Evolutionary conservation across 1,140 invertebrate species (phyloP).

Genomic region (Araneus ventricosus): DNA sequence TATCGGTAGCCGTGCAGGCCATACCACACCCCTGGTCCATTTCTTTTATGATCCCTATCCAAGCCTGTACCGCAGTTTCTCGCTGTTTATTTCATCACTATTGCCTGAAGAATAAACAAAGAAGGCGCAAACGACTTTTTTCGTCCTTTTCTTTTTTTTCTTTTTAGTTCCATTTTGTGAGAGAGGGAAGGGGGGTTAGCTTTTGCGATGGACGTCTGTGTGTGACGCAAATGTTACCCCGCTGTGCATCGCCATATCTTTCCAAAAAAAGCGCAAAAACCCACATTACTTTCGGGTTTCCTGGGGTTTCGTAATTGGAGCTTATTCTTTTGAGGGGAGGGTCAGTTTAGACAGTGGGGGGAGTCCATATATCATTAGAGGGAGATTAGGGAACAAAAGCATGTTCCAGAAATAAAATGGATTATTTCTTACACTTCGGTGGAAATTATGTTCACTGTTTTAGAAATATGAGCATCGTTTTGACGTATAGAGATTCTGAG

Average conservation of each 20-base stretch:
- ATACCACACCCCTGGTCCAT: conserved; percentile 14
- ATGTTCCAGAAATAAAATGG: not conserved
- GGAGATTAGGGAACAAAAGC: not conserved
- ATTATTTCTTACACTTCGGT: not conserved
- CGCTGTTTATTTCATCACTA: conserved; percentile 53
- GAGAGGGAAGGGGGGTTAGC: not conserved
- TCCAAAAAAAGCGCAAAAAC: not conserved
- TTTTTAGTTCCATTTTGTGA: not conserved
- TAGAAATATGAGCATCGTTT: too few relatives aligned
- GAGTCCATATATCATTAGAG: not conserved
- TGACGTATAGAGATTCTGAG: too few relatives aligned
- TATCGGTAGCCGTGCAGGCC: not conserved
- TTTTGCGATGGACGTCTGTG: not conserved
- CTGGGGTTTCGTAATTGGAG: not conserved
- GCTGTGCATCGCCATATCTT: not conserved
- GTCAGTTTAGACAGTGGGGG: not conserved
- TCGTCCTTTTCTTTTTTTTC: not conserved
- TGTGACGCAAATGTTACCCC: conserved; percentile 29
- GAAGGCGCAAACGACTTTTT: conserved; percentile 52
- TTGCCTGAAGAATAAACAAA: conserved; percentile 39
- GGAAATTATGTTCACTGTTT: too few relatives aligned
- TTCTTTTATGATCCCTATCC: conserved; percentile 23
- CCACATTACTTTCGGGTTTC: not conserved
- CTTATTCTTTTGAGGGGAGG: not conserved
- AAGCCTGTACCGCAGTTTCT: not conserved